Base-by-base conservation (phyloP, 1,140 invertebrate genomes). In the Rhysida immarginata region DNA sequence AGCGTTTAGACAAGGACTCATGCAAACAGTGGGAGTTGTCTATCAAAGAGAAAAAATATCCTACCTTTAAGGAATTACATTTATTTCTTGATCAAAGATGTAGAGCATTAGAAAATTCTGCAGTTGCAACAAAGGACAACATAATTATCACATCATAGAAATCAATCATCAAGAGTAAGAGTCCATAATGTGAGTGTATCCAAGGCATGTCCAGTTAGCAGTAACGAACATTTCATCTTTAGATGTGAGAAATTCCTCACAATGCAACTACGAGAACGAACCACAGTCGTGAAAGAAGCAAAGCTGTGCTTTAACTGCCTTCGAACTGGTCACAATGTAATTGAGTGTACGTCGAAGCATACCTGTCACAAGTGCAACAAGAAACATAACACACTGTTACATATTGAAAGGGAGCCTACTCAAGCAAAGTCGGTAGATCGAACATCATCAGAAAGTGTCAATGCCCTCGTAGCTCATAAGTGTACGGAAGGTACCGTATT, bases 1-100 rank as follows among this genome's bases (percentile, higher is more conserved):
- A 52, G 13, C 56, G 54, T 41, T n/a, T 61, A 21, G 58, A 61
- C 25, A 11, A 8, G 20, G 53, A 57, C n/a, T 20, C 60, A 41
- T 23, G 35, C 2, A 29, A 46, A 18, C 26, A 56, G 21, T 46
- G 44, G 44, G 44, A 46, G 21, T 46, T 46, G 20, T 46, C 44
- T 18, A 46, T 46, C 18, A 11, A 3, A 13, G 44, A 20, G 20
- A 23, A 16, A 20, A 46, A 5, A 8, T 46, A 18, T 46, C 18
- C 44, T 5, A 46, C 44, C 8, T 46, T 46, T 23, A 20, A 46
- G 8, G 8, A 46, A 23, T 16, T 46, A 20, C 8, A 20, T 18
- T 8, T 18, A 46, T 46, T 46, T 23, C 20, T 46, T 8, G 44
- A 46, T 18, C 16, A 46, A 3, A 8, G 44, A 46, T 46, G 44